Evolutionary conservation across 2,797 vertebrate genomes (phyloP), one percentile per base, ranked within the genome.

Genomic region (Catostomus latipinnis): DNA sequence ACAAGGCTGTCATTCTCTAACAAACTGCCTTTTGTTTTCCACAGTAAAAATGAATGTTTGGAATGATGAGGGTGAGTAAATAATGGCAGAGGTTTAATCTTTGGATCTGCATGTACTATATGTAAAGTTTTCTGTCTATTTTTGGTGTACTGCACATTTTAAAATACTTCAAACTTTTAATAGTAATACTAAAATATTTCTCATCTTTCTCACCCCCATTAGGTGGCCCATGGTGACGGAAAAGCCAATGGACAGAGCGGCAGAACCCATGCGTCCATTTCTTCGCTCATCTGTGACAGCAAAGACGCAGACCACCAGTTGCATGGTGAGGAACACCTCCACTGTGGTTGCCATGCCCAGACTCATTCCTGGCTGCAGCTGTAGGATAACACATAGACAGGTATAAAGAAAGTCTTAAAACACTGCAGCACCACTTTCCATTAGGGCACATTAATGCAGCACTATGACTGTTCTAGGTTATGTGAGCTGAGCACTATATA

Each of bases 311-410:
- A 98, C 91, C 78, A 97, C 92, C 0, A 97, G 94, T 90, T 98
- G 96, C 86, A 97, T 92, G 2, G 96, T 98, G 84, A 98, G 93
- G 90, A 98, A 95, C 66, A 96, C 93, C 92, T 98, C 97, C 89
- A 98, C 95, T 0, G 93, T 93, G 83, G 94, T 96, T 84, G 92
- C 96, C 94, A 97, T 97, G 77, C 95, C 95, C 80, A 95, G 89
- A n/a, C 95, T 96, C 86, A 98, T 91, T 71, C 95, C 93, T 1
- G 96, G 94, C 87, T 97, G 96, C 83, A 98, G 88, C 97, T 97
- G 90, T 0, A 46, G 48, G n/a, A 16, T 5, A 46, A 66, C 57
- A 12, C 4, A 70, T 3, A 9, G 70, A n/a, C 45, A 34, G 34
- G 34, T 22, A 4, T 34, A 3, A 34, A 4, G 34, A 3, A 18